These are phyloP conservation scores for Bothrops jararaca DNA, from an alignment of 2,113 vertebrate species.

Conservation along the genomic window DNA sequence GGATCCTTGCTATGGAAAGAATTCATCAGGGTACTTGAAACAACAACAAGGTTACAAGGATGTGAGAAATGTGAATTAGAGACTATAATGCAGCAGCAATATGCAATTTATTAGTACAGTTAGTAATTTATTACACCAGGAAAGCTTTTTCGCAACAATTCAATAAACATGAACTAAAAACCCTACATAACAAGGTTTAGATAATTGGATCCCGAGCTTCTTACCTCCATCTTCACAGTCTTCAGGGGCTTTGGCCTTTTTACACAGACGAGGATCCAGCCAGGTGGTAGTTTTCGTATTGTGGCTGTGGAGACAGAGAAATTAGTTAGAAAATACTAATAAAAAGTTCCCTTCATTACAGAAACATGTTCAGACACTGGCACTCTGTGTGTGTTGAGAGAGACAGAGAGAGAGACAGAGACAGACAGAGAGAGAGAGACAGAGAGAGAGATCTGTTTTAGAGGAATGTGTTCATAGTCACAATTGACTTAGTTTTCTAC, in stretches of 20 bases:
- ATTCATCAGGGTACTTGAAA: neutral
- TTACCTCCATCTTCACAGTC: slow-evolving; percentile 97
- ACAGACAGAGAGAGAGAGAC: too few relatives aligned
- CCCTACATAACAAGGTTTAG: neutral
- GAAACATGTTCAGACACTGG: neutral
- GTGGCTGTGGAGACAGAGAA: slow-evolving; percentile 76
- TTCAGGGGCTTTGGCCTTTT: slow-evolving; percentile 95
- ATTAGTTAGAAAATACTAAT: slow-evolving; percentile 34
- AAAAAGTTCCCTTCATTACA: neutral
- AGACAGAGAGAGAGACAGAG: neutral
- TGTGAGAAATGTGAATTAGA: neutral
- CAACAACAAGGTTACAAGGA: neutral
- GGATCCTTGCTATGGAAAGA: neutral
- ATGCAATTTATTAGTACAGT: neutral
- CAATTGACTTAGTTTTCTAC: neutral
- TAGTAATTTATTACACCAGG: neutral
- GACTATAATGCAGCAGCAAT: neutral
- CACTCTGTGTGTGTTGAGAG: neutral
- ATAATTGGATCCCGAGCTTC: slow-evolving; percentile 19
- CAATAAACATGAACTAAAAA: neutral
- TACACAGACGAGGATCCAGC: slow-evolving; percentile 96
- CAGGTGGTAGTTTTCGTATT: slow-evolving; percentile 98
- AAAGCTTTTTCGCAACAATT: neutral
- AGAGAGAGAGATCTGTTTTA: neutral
- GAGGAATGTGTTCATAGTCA: neutral